These are phyloP conservation scores for Eretmocerus hayati DNA, from an alignment of 2,888 invertebrate genomes.

Conservation along the genomic window DNA sequence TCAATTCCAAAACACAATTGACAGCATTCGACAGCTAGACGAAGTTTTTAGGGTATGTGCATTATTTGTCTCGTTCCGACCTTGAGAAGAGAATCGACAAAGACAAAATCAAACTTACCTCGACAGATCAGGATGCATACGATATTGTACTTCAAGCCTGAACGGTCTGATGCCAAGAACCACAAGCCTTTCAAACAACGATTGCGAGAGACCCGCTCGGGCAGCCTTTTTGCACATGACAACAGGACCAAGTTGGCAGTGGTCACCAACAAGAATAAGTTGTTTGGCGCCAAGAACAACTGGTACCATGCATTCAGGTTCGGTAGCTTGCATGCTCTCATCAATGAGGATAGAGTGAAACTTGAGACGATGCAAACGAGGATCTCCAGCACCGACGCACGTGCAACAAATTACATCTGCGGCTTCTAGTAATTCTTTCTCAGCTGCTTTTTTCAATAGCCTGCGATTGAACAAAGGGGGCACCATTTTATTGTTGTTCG, in stretches of 20 bases:
- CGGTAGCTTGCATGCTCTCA: constrained; percentile 94
- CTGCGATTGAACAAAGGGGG: constrained; percentile 4
- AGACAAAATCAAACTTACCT: constrained; percentile 9
- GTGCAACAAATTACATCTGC: constrained; percentile 99
- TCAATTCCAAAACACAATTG: background rate
- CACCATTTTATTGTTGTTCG: background rate
- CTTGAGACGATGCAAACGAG: constrained; percentile 82
- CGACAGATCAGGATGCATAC: constrained; percentile 98
- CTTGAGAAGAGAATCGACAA: no score
- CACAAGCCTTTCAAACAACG: constrained; percentile 93
- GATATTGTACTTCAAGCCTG: constrained; percentile 93
- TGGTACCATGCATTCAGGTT: constrained; percentile 98
- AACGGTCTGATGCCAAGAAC: constrained; percentile 96
- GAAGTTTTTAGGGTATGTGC: no score
- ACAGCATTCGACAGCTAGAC: no score
- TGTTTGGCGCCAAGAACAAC: constrained; percentile 96
- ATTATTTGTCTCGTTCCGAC: no score
- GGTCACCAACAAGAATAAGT: constrained; percentile 95
- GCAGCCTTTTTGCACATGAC: constrained; percentile 99
- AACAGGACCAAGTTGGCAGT: constrained; percentile 97
- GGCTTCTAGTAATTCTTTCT: constrained; percentile 83
- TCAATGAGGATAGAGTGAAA: constrained; percentile 96
- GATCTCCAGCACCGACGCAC: constrained; percentile 97
- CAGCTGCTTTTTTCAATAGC: constrained; percentile 81
- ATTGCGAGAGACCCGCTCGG: constrained; percentile 92